These are phyloP conservation scores for Mactromeris polynyma DNA, from an alignment of 2,888 invertebrate genomes.

Conservation along the genomic window DNA sequence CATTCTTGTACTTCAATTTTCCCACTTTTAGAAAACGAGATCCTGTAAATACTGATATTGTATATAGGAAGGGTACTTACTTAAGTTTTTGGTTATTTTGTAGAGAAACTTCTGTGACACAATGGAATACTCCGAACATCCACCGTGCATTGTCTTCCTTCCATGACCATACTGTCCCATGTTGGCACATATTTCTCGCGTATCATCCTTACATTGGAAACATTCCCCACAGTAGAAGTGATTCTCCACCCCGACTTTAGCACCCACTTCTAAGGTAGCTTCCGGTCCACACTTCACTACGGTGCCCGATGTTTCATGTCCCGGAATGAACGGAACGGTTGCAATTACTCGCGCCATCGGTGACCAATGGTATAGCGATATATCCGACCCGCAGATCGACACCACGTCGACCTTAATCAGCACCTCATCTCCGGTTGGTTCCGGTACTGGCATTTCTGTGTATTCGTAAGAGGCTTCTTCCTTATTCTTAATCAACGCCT, in stretches of 20 bases:
- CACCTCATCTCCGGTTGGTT: slow-evolving; percentile 81
- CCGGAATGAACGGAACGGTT: slow-evolving; percentile 84
- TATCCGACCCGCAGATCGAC: slow-evolving; percentile 84
- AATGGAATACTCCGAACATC: slow-evolving; percentile 85
- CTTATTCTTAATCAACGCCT: slow-evolving; percentile 80
- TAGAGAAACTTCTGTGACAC: slow-evolving; percentile 83
- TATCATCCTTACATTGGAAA: slow-evolving; percentile 80
- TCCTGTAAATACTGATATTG: no score
- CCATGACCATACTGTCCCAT: slow-evolving; percentile 86
- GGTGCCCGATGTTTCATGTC: slow-evolving; percentile 84
- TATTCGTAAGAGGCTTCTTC: slow-evolving; percentile 80
- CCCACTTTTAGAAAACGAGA: no score
- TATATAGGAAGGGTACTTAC: slow-evolving; percentile 65
- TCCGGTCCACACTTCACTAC: slow-evolving; percentile 84
- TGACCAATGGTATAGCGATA: slow-evolving; percentile 84
- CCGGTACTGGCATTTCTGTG: slow-evolving; percentile 78
- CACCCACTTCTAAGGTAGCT: slow-evolving; percentile 78
- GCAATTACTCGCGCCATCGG: slow-evolving; percentile 83
- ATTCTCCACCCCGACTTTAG: slow-evolving; percentile 83
- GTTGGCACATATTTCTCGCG: slow-evolving; percentile 80
- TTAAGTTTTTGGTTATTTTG: slow-evolving; percentile 75
- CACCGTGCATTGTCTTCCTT: slow-evolving; percentile 82
- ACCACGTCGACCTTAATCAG: slow-evolving; percentile 82
- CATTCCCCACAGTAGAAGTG: slow-evolving; percentile 84
- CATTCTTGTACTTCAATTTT: no score